phyloP scores from a whole-genome alignment of 2,113 vertebrate genomes.

The Nothoprocta perdicaria region DNA sequence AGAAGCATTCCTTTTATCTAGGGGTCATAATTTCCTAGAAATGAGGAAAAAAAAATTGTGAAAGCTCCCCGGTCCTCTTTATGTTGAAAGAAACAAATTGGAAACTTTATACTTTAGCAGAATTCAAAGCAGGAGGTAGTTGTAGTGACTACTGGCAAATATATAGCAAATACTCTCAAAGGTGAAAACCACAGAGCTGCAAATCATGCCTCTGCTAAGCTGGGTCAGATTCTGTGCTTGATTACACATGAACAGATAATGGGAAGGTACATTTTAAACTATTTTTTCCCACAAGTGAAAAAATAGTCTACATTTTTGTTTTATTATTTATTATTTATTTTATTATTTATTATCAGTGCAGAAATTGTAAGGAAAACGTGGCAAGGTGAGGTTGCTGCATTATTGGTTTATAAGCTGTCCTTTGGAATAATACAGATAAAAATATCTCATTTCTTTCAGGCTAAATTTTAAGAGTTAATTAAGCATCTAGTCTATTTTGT shows the following conservation, averaged over 20 bases:
- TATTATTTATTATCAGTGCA: background rate
- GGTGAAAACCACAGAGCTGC: constrained; percentile 53
- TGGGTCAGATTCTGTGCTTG: constrained; percentile 25
- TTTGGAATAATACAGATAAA: background rate
- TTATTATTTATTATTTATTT: too few species aligned
- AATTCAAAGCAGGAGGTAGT: constrained; percentile 29
- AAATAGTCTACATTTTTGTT: background rate
- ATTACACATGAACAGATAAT: constrained; percentile 47
- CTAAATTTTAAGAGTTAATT: background rate
- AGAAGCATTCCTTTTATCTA: constrained; percentile 52
- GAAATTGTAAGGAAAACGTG: fast-evolving
- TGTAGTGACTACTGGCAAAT: constrained; percentile 50
- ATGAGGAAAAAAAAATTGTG: constrained; percentile 14
- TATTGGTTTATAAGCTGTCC: background rate
- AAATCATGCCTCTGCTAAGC: constrained; percentile 5
- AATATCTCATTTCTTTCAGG: background rate
- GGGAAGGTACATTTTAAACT: background rate
- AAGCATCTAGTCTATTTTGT: background rate
- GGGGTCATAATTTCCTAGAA: constrained; percentile 66
- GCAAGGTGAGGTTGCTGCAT: background rate
- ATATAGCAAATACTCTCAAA: constrained; percentile 33
- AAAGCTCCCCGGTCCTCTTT: background rate
- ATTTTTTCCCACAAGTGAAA: background rate
- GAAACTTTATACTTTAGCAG: background rate
- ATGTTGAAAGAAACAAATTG: constrained; percentile 1